phyloP scores from a whole-genome alignment of 2,797 vertebrate genomes.

The Periophthalmus magnuspinnatus region DNA sequence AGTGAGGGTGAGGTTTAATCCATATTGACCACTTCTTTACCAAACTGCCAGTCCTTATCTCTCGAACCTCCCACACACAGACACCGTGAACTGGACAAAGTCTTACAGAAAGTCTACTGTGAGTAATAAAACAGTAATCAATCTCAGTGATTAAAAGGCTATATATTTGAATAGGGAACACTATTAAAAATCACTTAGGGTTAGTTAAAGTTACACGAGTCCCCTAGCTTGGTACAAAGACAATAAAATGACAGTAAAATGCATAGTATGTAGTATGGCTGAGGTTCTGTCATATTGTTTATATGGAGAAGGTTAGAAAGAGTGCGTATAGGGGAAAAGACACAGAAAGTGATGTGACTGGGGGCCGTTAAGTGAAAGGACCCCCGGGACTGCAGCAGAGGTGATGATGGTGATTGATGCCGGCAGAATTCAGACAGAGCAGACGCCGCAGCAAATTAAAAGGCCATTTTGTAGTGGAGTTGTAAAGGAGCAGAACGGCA shows the following conservation, averaged over 20 bases:
- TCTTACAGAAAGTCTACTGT: slow-evolving; percentile 34
- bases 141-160: slow-evolving; percentile 18
- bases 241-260: slow-evolving; percentile 9
- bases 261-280: slow-evolving; percentile 6
- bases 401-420: slow-evolving; percentile 90
- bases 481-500: slow-evolving; percentile 83
- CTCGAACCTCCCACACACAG: slow-evolving; percentile 46
- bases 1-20: background rate
- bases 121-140: slow-evolving; percentile 37
- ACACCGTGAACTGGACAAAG: background rate
- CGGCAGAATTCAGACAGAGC: slow-evolving; percentile 83
- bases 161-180: slow-evolving; percentile 4
- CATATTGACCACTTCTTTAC: background rate
- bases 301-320: slow-evolving; percentile 16
- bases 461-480: slow-evolving; percentile 93
- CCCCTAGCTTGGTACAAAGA: slow-evolving; percentile 6
- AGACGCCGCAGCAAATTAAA: slow-evolving; percentile 92
- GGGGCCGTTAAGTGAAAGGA: slow-evolving; percentile 77
- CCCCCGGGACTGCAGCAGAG: slow-evolving; percentile 76
- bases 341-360: slow-evolving; percentile 55
- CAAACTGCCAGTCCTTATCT: slow-evolving; percentile 77
- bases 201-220: slow-evolving; percentile 1
- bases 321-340: slow-evolving; percentile 31
- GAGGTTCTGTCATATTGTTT: slow-evolving; percentile 26
- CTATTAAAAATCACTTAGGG: slow-evolving; percentile 5